Evolutionary conservation across 2,888 invertebrate genomes (phyloP), one percentile per base, ranked within the genome.

Genomic region (Ochropleura leucogaster): DNA sequence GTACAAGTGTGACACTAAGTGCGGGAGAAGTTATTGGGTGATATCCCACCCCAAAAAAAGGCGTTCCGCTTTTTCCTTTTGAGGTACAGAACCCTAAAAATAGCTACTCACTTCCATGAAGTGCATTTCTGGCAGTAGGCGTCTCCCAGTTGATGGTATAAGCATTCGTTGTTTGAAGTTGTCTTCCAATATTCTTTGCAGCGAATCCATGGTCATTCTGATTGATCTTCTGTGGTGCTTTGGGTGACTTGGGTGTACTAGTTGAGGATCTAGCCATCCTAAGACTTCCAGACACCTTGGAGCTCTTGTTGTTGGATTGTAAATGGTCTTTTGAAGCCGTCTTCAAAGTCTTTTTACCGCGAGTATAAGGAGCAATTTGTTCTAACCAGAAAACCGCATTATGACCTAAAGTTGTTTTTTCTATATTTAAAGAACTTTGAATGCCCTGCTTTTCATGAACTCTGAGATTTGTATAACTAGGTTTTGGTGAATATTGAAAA

Each of bases 91-190:
- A 30, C 30, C 30, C 30, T 30, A 44, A 62, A 16, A 70, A 57
- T 16, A 42, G 1, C 47, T 49, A 74, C 74, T 66, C 67, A 74
- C 77, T 51, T 51, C 5, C 77, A 59, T 51, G 7, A 4, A 49
- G 18, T 5, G 44, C 10, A 44, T 46, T 49, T 49, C 44, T 30
- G 3, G 16, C 42, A 12, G n/a, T 14, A 18, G 49, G 49, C 0
- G 30, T 9, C 4, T 1, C 40, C 20, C 14, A 16, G 3, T 6
- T 12, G 8, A 7, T 30, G 30, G 30, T 4, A 8, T 14, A 6
- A 42, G 47, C 30, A 1, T 18, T 10, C 4, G 10, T 5, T 10
- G 42, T 42, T 18, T 60, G 9, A 5, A 10, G 42, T 12, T n/a
- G 5, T 16, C 0, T 55, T 42, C 9, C 4, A 18, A 9, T 16